These are phyloP conservation scores for Osmerus mordax DNA, from an alignment of 2,113 vertebrate species.

Conservation along the genomic window DNA sequence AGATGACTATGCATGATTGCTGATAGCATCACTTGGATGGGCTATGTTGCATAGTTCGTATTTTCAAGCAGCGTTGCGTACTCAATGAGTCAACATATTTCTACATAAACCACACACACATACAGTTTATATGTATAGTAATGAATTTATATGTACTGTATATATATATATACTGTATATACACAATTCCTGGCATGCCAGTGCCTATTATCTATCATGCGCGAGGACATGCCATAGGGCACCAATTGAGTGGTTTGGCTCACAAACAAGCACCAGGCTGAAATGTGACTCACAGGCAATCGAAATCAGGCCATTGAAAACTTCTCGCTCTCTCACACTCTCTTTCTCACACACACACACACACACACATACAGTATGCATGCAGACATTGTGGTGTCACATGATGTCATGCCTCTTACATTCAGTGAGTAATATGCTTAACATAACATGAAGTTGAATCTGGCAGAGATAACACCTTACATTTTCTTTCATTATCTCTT, in stretches of 20 bases:
- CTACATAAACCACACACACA: too few relatives aligned
- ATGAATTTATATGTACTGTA: too few relatives aligned
- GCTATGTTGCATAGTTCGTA: too few relatives aligned
- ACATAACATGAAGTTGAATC: too few relatives aligned
- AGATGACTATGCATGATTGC: too few relatives aligned
- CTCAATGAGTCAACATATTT: too few relatives aligned
- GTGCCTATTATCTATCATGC: constrained; percentile 6
- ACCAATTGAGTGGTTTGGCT: constrained; percentile 22
- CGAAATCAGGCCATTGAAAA: neutral
- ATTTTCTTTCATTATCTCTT: too few relatives aligned
- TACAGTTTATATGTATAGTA: too few relatives aligned
- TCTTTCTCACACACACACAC: neutral
- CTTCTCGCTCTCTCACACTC: neutral
- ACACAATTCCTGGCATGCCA: constrained; percentile 19
- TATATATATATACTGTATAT: constrained; percentile 18
- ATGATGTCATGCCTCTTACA: neutral
- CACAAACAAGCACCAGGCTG: constrained; percentile 24
- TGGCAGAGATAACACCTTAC: too few relatives aligned
- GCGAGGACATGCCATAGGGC: constrained; percentile 32
- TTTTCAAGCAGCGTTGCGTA: too few relatives aligned
- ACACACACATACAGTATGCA: constrained; percentile 1
- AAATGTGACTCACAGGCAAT: neutral
- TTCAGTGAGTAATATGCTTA: too few relatives aligned
- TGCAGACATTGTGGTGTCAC: neutral
- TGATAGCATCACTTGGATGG: too few relatives aligned